Conservation (phyloP, 2,888 invertebrate species). For the Anorthoa munda region DNA sequence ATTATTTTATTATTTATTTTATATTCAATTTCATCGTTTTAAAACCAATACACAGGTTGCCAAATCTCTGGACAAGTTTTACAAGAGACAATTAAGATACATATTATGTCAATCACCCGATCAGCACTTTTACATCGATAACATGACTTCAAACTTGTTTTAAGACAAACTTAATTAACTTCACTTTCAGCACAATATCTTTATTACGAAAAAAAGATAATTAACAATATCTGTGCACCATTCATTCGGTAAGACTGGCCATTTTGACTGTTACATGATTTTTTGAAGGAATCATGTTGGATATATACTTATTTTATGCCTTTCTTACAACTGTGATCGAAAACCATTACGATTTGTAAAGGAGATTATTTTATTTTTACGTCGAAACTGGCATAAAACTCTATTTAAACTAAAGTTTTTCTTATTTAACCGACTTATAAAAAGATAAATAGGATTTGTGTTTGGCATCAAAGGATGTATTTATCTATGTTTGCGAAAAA, state of each 20-base stretch:
- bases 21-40: no score
- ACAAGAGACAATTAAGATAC: conserved; percentile 38
- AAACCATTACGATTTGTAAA: background rate
- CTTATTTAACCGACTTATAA: background rate
- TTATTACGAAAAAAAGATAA: conserved; percentile 34
- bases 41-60: background rate
- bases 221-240: background rate
- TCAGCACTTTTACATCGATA: conserved; percentile 26
- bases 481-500: background rate
- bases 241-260: background rate
- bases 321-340: background rate
- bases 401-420: no score
- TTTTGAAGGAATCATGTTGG: background rate
- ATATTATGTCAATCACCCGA: conserved; percentile 25
- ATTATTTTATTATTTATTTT: no score
- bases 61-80: conserved; percentile 11
- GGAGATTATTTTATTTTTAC: background rate
- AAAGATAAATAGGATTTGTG: no score
- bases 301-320: conserved; percentile 4
- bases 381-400: background rate
- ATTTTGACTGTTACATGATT: conserved; percentile 15
- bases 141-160: conserved; percentile 14
- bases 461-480: no score
- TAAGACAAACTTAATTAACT: conserved; percentile 33
- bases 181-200: conserved; percentile 15